Conservation (phyloP, 2,797 vertebrate species). For the Helicolenus hilgendorfi region DNA sequence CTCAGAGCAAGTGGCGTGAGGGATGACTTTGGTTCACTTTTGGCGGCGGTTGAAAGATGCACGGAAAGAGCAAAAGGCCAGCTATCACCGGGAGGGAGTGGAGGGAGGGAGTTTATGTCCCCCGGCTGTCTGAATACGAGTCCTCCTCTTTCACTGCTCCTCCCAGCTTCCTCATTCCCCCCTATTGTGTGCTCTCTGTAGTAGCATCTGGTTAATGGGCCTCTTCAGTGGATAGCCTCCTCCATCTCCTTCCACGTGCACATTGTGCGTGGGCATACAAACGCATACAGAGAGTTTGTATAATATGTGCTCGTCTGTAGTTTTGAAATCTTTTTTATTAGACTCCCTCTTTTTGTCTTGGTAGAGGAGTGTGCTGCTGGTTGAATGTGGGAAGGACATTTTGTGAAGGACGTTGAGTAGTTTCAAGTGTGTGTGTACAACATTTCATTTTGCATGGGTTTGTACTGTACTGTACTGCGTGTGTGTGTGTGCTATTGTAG, state of each 20-base stretch:
- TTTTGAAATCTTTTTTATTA: background rate
- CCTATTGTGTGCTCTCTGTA: conserved; percentile 65
- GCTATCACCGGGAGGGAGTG: conserved; percentile 28
- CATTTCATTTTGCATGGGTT: background rate
- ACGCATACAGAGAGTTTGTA: background rate
- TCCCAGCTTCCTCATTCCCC: conserved; percentile 60
- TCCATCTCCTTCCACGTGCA: conserved; percentile 54
- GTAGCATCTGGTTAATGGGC: conserved; percentile 83
- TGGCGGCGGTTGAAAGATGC: conserved; percentile 54
- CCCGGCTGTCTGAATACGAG: conserved; percentile 44
- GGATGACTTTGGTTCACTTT: conserved; percentile 59
- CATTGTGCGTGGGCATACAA: conserved; percentile 8
- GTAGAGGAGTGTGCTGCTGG: background rate
- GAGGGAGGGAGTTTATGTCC: conserved; percentile 42
- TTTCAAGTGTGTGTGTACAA: background rate
- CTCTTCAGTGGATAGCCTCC: conserved; percentile 52
- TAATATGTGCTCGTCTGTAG: background rate
- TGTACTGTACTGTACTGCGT: background rate
- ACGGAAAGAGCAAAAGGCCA: conserved; percentile 64
- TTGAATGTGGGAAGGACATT: conserved; percentile 44
- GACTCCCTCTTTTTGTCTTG: background rate
- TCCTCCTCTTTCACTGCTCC: conserved; percentile 49
- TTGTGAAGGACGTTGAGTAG: background rate
- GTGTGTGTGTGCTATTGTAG: conserved; percentile 7
- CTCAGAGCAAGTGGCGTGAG: conserved; percentile 33